Evolutionary conservation across 2,888 invertebrate genomes (phyloP).

Genomic region (Melanotus villosus): DNA sequence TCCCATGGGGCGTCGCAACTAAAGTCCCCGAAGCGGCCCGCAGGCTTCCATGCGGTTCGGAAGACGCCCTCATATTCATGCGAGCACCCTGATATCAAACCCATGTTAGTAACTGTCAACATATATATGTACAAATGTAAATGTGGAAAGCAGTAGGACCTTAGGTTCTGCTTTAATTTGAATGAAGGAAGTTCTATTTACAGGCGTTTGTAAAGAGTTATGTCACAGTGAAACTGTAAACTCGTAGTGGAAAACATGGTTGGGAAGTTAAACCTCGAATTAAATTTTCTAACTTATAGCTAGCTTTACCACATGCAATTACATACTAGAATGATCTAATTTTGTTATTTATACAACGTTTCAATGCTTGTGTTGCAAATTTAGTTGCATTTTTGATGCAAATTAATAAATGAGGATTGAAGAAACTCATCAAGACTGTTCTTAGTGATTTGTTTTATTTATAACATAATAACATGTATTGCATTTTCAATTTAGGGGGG

Average conservation of each 20-base stretch:
- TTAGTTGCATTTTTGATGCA: too few relatives aligned
- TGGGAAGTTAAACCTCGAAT: neutral
- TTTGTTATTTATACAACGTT: too few relatives aligned
- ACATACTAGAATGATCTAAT: too few relatives aligned
- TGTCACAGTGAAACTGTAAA: neutral
- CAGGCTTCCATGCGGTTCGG: slow-evolving; percentile 71
- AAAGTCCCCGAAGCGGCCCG: slow-evolving; percentile 84
- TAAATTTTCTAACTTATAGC: too few relatives aligned
- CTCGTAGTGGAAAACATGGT: neutral
- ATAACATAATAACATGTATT: too few relatives aligned
- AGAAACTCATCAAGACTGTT: too few relatives aligned
- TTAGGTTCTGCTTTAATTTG: neutral
- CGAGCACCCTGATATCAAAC: slow-evolving; percentile 63
- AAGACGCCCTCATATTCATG: slow-evolving; percentile 65
- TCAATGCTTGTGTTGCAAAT: too few relatives aligned
- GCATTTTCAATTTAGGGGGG: too few relatives aligned
- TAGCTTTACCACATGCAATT: too few relatives aligned
- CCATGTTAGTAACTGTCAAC: slow-evolving; percentile 27
- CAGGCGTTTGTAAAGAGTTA: neutral
- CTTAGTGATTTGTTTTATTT: too few relatives aligned
- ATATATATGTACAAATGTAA: slow-evolving; percentile 27
- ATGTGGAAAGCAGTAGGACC: slow-evolving; percentile 2
- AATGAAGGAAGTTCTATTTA: neutral
- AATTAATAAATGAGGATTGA: too few relatives aligned
- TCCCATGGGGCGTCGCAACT: slow-evolving; percentile 92